These are phyloP conservation scores for Xanthia togata DNA, from an alignment of 2,888 invertebrate species.

Conservation along the genomic window DNA sequence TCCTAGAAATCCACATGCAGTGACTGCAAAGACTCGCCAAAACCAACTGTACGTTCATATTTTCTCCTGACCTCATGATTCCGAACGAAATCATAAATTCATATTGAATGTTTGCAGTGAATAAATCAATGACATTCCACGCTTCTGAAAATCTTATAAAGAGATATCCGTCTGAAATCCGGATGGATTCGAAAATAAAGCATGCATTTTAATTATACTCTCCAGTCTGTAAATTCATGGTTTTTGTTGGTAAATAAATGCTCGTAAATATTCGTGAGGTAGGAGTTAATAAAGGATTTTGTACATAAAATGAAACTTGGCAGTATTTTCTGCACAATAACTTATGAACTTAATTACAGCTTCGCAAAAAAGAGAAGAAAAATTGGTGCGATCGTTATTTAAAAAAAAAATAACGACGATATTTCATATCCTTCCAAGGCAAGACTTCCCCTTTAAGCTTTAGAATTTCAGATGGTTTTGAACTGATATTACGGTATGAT, in stretches of 20 bases:
- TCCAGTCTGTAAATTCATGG: neutral
- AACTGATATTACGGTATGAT: neutral
- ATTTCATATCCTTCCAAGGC: neutral
- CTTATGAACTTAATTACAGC: conserved; percentile 5
- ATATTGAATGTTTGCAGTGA: conserved; percentile 30
- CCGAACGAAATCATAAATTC: conserved; percentile 38
- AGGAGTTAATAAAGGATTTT: neutral
- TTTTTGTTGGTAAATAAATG: neutral
- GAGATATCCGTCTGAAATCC: conserved; percentile 3
- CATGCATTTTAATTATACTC: conserved; percentile 15
- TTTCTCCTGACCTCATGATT: conserved; percentile 14
- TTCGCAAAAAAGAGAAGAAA: neutral
- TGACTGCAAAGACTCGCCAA: neutral
- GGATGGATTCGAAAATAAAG: neutral
- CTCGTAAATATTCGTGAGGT: neutral
- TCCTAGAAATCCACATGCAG: neutral
- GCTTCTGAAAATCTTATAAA: conserved; percentile 26
- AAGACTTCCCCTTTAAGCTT: neutral
- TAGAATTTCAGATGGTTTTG: neutral
- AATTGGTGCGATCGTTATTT: no score
- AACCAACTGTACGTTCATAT: neutral
- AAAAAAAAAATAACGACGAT: neutral
- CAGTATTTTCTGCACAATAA: neutral
- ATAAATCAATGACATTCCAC: conserved; percentile 26
- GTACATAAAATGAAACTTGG: neutral